phyloP scores from a whole-genome alignment of 2,113 vertebrate species.

The Glaucidium brasilianum region DNA sequence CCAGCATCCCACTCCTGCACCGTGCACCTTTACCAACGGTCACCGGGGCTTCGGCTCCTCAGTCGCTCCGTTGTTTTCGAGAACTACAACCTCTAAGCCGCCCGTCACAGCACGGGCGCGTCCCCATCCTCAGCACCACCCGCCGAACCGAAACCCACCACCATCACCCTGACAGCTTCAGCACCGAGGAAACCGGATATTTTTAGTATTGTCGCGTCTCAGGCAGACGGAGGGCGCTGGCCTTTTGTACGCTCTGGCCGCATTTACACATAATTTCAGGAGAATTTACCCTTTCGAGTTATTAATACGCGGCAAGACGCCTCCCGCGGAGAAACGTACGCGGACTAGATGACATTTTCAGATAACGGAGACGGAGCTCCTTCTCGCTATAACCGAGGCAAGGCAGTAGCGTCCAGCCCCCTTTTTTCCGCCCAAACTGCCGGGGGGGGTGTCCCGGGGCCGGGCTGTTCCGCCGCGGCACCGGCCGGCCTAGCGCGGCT shows the following conservation, averaged over 20 bases:
- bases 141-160: not conserved
- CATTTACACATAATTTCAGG: accelerated
- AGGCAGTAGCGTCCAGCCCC: not conserved
- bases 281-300: accelerated
- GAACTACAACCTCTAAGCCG: accelerated
- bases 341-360: not conserved
- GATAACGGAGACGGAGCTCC: not conserved
- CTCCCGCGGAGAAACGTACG: not conserved
- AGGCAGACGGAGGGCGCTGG: not conserved
- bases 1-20: accelerated
- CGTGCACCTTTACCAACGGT: accelerated
- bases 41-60: accelerated
- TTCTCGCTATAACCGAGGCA: too few species aligned
- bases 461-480: not conserved
- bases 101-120: accelerated
- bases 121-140: not conserved
- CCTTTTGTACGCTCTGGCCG: not conserved
- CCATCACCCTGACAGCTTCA: not conserved
- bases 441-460: not conserved
- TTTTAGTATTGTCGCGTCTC: too few species aligned
- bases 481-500: not conserved
- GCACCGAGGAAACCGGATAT: not conserved
- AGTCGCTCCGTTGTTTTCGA: accelerated
- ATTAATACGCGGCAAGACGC: accelerated
- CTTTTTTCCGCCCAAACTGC: accelerated